phyloP scores from a whole-genome alignment of 2,797 vertebrate genomes.

The Pitangus sulphuratus region DNA sequence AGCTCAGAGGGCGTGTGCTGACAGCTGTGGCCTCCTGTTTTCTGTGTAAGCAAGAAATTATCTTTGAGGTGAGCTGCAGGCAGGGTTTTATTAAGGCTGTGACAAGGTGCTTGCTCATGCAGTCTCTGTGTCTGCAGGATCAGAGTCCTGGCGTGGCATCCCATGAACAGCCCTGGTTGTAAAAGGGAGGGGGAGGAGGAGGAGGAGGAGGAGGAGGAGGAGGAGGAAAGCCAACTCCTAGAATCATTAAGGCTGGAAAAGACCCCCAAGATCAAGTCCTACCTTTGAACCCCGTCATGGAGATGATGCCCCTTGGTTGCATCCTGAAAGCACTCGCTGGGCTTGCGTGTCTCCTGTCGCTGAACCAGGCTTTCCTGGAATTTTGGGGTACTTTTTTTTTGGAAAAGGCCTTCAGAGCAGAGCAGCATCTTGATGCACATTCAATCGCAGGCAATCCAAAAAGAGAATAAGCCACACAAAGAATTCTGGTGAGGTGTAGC shows the following conservation, averaged over 20 bases:
- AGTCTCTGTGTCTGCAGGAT: not conserved
- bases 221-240: not conserved
- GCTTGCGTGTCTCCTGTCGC: not conserved
- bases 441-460: not conserved
- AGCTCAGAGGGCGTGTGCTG: not conserved
- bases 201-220: not conserved
- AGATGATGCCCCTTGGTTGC: not conserved
- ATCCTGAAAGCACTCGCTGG: not conserved
- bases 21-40: not conserved
- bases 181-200: not conserved
- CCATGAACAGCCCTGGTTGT: not conserved
- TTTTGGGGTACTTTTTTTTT: fast-evolving
- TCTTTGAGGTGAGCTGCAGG: not conserved
- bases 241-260: not conserved
- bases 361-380: not conserved
- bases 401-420: not conserved
- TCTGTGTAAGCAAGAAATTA: not conserved
- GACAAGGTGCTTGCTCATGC: not conserved
- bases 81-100: not conserved
- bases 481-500: not conserved
- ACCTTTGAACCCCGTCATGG: not conserved
- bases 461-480: fast-evolving
- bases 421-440: not conserved
- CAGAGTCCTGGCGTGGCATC: fast-evolving
- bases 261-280: not conserved